phyloP scores from a whole-genome alignment of 2,797 vertebrate species.

The Nothura maculosa region DNA sequence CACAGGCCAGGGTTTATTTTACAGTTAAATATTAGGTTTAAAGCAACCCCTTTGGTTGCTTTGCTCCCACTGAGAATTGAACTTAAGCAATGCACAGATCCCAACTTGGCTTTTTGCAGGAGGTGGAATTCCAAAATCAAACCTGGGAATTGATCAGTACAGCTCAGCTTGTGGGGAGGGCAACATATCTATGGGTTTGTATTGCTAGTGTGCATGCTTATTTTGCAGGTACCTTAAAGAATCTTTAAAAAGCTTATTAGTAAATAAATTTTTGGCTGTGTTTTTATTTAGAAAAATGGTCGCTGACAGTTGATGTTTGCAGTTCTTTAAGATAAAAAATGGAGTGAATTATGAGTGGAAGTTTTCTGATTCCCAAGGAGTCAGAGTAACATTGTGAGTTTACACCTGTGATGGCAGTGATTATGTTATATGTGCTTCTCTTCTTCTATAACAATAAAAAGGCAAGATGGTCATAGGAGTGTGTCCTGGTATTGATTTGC shows the following conservation, averaged over 20 bases:
- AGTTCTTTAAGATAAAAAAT: background rate
- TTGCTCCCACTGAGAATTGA: background rate
- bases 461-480: conserved; percentile 32
- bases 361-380: conserved; percentile 15
- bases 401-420: background rate
- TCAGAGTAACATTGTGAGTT: conserved; percentile 46
- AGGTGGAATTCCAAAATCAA: background rate
- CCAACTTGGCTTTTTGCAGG: background rate
- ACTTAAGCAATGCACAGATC: background rate
- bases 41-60: background rate
- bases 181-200: background rate
- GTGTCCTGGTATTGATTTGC: conserved; percentile 5
- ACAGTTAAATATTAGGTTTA: background rate
- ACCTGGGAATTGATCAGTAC: conserved; percentile 1
- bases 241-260: background rate
- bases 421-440: conserved; percentile 4
- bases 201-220: background rate
- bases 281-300: background rate
- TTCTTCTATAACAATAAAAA: conserved; percentile 64
- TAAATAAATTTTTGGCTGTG: background rate
- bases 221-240: background rate
- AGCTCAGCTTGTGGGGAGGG: background rate
- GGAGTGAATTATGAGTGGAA: conserved; percentile 22
- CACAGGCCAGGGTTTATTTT: background rate
- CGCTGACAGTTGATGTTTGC: background rate